Percentiles rank a stretch among this genome's conserved stretches.
Conservation (phyloP, 2,797 vertebrate genomes). For the Anomalospiza imberbis region DNA sequence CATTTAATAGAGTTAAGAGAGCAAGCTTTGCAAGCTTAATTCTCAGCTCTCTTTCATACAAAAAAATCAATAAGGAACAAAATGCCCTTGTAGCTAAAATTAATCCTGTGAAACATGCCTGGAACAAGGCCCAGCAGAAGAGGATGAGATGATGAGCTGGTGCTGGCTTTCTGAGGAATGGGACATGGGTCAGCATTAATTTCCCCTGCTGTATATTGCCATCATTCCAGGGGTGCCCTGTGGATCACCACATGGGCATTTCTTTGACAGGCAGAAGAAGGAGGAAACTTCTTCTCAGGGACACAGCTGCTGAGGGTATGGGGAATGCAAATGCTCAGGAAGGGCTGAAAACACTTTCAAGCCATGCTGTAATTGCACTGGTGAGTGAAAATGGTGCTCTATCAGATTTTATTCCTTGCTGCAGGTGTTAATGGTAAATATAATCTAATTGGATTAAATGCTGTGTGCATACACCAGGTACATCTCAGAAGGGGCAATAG, state of each 20-base stretch:
- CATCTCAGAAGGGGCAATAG: neutral
- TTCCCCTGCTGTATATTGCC: neutral
- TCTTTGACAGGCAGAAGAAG: neutral
- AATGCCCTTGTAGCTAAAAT: conserved; percentile 17
- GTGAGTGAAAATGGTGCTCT: neutral
- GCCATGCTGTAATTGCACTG: neutral
- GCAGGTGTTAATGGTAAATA: neutral
- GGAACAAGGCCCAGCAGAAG: neutral
- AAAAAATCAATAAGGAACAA: conserved; percentile 17
- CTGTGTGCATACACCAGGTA: neutral
- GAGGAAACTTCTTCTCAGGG: neutral
- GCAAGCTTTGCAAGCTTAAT: conserved; percentile 34
- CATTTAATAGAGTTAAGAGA: conserved; percentile 27
- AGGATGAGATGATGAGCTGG: neutral
- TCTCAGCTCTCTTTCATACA: neutral
- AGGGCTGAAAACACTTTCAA: neutral
- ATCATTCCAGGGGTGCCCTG: neutral
- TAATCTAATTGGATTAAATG: neutral
- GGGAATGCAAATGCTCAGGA: neutral
- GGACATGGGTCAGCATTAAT: neutral
- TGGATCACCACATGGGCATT: neutral
- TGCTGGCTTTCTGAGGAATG: neutral
- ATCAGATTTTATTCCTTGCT: neutral
- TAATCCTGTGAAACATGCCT: neutral
- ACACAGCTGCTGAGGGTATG: neutral